Conservation (phyloP, 2,113 vertebrate genomes). For the Malurus alboscapulatus region DNA sequence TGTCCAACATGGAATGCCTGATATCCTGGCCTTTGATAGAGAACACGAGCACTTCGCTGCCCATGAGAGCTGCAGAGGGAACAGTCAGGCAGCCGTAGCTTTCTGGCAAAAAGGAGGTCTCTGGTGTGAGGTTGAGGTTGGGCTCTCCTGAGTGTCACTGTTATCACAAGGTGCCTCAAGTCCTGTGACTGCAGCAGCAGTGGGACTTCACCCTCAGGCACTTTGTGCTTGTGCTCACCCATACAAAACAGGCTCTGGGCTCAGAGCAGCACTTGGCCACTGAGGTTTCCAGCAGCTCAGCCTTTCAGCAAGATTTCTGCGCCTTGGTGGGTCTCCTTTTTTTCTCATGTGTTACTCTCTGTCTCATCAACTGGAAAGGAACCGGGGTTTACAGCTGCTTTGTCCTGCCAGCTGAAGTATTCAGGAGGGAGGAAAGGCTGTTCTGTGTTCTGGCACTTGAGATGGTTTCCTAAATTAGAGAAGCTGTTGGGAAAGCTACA, state of each 20-base stretch:
- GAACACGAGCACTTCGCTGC: accelerated
- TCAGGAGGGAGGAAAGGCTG: background rate
- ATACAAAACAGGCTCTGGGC: background rate
- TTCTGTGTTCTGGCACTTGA: accelerated
- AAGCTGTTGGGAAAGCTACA: background rate
- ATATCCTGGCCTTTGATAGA: background rate
- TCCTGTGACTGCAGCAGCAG: background rate
- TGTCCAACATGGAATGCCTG: background rate
- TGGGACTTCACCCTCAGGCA: background rate
- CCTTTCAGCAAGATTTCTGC: too few species aligned
- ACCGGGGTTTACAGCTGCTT: background rate
- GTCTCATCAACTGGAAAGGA: background rate
- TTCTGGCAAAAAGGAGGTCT: background rate
- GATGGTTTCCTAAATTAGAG: background rate
- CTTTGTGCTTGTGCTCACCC: background rate
- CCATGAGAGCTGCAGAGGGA: background rate
- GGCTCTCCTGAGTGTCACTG: accelerated
- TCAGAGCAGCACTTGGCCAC: accelerated
- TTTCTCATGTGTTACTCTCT: background rate
- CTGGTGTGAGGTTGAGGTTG: background rate
- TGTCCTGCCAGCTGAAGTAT: background rate
- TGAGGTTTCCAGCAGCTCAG: background rate
- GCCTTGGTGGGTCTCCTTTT: background rate
- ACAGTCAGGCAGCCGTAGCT: background rate
- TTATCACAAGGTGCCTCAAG: accelerated